These are phyloP conservation scores for Epizoanthus scotinus DNA, from an alignment of 92 coral and sea anemone species.

Conservation along the genomic window DNA sequence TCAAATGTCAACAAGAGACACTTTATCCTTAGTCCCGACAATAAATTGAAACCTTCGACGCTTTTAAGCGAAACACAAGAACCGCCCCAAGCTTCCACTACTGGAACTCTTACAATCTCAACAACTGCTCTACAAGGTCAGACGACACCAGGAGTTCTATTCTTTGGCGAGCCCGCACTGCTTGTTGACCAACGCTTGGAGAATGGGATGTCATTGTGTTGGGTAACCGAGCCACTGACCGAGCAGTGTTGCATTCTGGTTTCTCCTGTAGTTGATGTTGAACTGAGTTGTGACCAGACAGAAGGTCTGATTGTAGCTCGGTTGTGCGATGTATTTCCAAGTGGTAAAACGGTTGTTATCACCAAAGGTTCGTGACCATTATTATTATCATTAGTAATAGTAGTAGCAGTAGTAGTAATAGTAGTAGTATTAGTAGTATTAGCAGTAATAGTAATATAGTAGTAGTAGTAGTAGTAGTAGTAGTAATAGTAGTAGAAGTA, in stretches of 20 bases:
- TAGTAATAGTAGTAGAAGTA: too few relatives aligned
- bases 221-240: conserved; percentile 50
- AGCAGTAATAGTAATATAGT: too few relatives aligned
- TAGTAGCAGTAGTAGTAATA: too few relatives aligned
- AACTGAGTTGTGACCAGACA: conserved; percentile 57
- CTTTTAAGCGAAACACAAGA: too few relatives aligned
- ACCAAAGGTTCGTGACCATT: conserved; percentile 50
- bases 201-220: conserved; percentile 59
- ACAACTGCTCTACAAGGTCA: not conserved
- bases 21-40: conserved; percentile 25
- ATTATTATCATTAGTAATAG: not conserved
- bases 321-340: conserved; percentile 70
- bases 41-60: not conserved
- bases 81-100: too few relatives aligned
- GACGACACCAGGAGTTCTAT: not conserved
- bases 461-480: too few relatives aligned
- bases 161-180: conserved; percentile 6
- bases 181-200: conserved; percentile 58
- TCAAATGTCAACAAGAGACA: conserved; percentile 42
- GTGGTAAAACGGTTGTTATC: conserved; percentile 60
- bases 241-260: conserved; percentile 55
- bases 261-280: conserved; percentile 46
- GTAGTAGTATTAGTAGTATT: too few relatives aligned
- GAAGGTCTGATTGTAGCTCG: conserved; percentile 56
- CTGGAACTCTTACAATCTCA: not conserved